Percentiles rank a stretch among this genome's conserved stretches.
These are phyloP conservation scores for Himalopsyche phryganea DNA, from an alignment of 1,140 invertebrate species.

Conservation along the genomic window DNA sequence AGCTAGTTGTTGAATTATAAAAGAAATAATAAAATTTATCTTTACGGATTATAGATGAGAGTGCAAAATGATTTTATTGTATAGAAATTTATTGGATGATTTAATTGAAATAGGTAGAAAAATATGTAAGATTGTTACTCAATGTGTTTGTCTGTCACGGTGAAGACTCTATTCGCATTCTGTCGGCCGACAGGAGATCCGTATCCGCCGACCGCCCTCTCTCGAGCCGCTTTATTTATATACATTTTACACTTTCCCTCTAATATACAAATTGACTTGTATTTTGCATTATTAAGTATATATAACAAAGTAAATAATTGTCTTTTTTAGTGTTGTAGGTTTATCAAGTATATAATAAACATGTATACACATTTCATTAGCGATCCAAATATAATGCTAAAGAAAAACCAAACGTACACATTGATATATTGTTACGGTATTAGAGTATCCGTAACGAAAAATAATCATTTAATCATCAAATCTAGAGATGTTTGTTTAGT, in stretches of 20 bases:
- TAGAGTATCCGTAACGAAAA: constrained; percentile 11
- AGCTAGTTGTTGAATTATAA: constrained; percentile 36
- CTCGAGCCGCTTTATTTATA: constrained; percentile 21
- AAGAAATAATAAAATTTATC: constrained; percentile 32
- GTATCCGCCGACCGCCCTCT: not conserved
- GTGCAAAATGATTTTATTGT: constrained; percentile 36
- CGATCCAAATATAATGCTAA: not conserved
- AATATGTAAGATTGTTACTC: constrained; percentile 35
- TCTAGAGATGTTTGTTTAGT: constrained; percentile 31
- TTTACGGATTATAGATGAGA: constrained; percentile 33
- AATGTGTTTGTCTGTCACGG: constrained; percentile 7
- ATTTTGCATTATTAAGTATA: constrained; percentile 14
- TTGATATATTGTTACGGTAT: not conserved
- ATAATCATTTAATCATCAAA: constrained; percentile 27
- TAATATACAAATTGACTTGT: constrained; percentile 14
- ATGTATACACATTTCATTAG: not conserved
- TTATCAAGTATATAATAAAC: constrained; percentile 13
- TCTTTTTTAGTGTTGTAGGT: constrained; percentile 22
- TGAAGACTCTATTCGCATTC: not conserved
- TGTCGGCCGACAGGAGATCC: constrained; percentile 2
- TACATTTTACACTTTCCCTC: constrained; percentile 15
- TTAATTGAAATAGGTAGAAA: constrained; percentile 35
- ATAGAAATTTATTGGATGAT: constrained; percentile 36
- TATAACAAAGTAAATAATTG: constrained; percentile 22
- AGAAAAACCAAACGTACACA: constrained; percentile 1